phyloP scores from a whole-genome alignment of 2,888 invertebrate genomes.

The Laothoe populi region DNA sequence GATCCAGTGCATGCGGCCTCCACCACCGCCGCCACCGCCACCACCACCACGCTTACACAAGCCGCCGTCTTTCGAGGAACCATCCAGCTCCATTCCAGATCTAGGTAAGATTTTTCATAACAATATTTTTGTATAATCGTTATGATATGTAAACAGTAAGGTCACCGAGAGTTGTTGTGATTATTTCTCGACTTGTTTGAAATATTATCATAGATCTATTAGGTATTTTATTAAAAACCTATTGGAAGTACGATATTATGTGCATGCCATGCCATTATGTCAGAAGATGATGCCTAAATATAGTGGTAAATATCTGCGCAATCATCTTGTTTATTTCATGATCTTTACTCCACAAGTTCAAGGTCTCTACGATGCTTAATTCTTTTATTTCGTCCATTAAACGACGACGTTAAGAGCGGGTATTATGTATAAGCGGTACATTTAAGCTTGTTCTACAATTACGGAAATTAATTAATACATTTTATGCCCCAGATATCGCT shows the following conservation, averaged over 20 bases:
- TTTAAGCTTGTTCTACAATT: neutral
- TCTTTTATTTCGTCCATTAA: constrained; percentile 16
- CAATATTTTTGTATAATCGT: neutral
- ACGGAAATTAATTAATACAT: too few species aligned
- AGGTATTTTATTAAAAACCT: neutral
- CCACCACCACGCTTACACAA: constrained; percentile 79
- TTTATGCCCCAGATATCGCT: too few species aligned
- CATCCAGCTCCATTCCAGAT: constrained; percentile 94
- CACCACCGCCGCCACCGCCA: constrained; percentile 80
- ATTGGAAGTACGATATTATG: neutral
- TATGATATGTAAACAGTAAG: neutral
- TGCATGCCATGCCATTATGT: neutral
- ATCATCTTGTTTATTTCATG: constrained; percentile 16
- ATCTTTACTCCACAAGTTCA: constrained; percentile 16
- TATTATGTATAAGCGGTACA: neutral
- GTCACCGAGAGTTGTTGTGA: neutral
- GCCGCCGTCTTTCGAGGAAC: constrained; percentile 88
- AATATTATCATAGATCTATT: neutral
- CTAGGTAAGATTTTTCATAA: constrained; percentile 87
- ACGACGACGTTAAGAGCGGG: neutral
- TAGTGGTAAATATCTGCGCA: neutral
- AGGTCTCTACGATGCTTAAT: constrained; percentile 2
- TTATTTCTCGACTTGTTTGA: neutral
- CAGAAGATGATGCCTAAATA: neutral
- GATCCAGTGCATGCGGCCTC: constrained; percentile 83